phyloP scores from a whole-genome alignment of 2,797 vertebrate genomes.

The Neosalanx taihuensis region DNA sequence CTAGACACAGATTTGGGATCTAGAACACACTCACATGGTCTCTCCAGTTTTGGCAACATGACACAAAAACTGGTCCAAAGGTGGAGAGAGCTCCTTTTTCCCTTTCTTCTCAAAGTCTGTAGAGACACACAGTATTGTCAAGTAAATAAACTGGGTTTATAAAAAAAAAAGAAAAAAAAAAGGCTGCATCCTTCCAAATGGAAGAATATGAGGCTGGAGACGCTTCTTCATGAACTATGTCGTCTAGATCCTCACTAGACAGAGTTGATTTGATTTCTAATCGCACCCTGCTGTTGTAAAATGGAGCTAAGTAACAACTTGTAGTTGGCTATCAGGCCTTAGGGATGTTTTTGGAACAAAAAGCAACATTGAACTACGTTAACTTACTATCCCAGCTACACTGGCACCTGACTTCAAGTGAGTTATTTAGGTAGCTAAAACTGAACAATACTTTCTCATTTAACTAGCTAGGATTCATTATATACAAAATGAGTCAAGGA shows the following conservation, averaged over 20 bases:
- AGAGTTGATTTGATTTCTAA: neutral
- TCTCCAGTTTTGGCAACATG: slow-evolving; percentile 98
- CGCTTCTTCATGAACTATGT: neutral
- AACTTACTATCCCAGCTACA: neutral
- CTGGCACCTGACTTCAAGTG: neutral
- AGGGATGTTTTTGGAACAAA: slow-evolving; percentile 7
- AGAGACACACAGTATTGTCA: slow-evolving; percentile 14
- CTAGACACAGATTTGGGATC: neutral
- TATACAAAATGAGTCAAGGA: neutral
- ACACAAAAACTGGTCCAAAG: slow-evolving; percentile 96
- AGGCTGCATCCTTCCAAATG: neutral
- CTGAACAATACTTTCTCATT: neutral
- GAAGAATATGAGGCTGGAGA: neutral
- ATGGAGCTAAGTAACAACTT: neutral
- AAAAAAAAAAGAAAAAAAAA: too few species aligned
- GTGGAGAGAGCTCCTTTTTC: slow-evolving; percentile 87
- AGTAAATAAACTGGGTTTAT: neutral
- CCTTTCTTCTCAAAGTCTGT: slow-evolving; percentile 97
- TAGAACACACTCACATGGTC: slow-evolving; percentile 85
- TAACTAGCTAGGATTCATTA: neutral
- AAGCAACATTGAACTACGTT: slow-evolving; percentile 12
- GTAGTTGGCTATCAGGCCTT: too few species aligned
- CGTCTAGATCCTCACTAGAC: neutral
- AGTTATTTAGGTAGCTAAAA: slow-evolving; percentile 13
- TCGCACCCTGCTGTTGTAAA: neutral